Base-by-base conservation (phyloP, 2,888 invertebrate species). In the Fragum sueziense region DNA sequence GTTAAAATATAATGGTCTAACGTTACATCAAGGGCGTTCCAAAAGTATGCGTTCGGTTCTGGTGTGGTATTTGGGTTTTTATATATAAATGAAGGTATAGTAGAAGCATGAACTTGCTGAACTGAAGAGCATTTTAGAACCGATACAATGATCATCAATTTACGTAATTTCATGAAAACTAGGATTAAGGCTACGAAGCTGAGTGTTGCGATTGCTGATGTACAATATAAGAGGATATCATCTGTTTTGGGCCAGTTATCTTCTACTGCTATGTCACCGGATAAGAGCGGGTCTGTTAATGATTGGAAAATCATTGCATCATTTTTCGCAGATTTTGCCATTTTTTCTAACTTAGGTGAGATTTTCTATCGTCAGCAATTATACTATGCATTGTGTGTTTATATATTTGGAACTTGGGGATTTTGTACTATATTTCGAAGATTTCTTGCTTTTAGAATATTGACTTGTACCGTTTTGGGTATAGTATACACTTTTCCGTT, bases 41-140 rank as follows among this genome's bases (percentile, higher is more conserved):
- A 70, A 37, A 76, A 71, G 65, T 52, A 76, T 37, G 34, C 25
- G 0, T 4, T 4, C 29, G 72, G 72, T 27, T 3, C 27, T 47
- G 27, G n/a, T 22, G 61, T 69, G 6, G 74, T 69, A 9, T 27
- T 69, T 22, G 22, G 37, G 6, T 74, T 74, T 51, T 74, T 57
- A 31, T 75, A 75, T 6, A 75, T 27, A 52, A 75, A 70, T 4
- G 75, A 75, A 34, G 70, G 75, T 34, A 70, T 11, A 3, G 74
- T 74, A 14, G 74, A 37, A 11, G 76, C 70, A 20, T 70, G 14
- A 25, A 31, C 52, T 25, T 29, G 4, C 20, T 70, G 59, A 34
- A 61, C 61, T 20, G 47, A 22, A 27, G 61, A 17, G 4, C 37
- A 62, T 62, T 76, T 37, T n/a, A 76, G 33, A 31, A 72, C 67